Evolutionary conservation across 2,797 vertebrate genomes (phyloP), one percentile per base, ranked within the genome.

Genomic region (Molothrus aeneus): DNA sequence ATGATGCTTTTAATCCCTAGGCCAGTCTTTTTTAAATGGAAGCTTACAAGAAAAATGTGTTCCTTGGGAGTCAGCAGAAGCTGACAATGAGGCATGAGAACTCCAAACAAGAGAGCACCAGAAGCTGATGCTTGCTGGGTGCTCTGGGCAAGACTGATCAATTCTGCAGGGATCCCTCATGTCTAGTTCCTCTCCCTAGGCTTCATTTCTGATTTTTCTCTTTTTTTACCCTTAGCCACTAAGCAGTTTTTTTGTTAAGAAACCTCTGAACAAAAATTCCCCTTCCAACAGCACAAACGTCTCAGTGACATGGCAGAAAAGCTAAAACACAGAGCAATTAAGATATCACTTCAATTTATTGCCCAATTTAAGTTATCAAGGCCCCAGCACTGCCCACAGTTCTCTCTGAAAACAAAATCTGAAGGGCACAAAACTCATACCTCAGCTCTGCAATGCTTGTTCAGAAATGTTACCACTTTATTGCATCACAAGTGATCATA

Each of bases 281-380:
- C n/a, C 20, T 92, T 70, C 66, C 69, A 88, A n/a, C 17, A 66
- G 60, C 65, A 45, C 25, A 80, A 63, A 63, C 22, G n/a, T 12
- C 68, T 80, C 79, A 69, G 56, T 79, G 66, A 77, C 21, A 10
- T 1, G 65, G 48, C 70, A 91, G 66, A 91, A 92, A 64, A 92
- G 47, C 63, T 53, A 43, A 85, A 92, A 45, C n/a, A 54, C 28
- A 38, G 31, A 64, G 56, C 0, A 0, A 88, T 91, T 69, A 61
- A 85, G 77, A 25, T 40, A 86, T 25, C 64, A 45, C 47, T 69
- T 92, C 53, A 80, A 94, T 90, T 86, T 92, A 93, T 87, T 83
- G 69, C 45, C 31, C 50, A 36, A 13, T 61, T 75, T n/a, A 64
- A 77, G 40, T 45, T 74, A 74, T 59, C 78, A 69, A 88, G 86